Evolutionary conservation across 2,797 vertebrate species (phyloP).

Genomic region (Tragelaphus eurycerus): DNA sequence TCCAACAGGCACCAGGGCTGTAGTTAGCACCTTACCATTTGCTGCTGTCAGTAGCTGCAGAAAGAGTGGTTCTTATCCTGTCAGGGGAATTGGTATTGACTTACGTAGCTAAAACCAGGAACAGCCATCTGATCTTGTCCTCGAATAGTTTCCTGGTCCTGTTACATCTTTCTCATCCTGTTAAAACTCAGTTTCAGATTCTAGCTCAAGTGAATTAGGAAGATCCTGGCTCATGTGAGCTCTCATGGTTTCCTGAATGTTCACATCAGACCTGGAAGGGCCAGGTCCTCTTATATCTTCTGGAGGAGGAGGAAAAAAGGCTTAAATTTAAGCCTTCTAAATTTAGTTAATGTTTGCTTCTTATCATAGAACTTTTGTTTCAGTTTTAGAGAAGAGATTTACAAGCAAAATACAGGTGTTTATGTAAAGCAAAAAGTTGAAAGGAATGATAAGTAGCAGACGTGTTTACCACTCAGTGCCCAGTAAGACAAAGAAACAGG

Average conservation of each 20-base stretch:
- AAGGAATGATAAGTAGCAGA: background rate
- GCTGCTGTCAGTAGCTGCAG: background rate
- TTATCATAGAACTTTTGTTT: background rate
- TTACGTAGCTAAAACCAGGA: constrained; percentile 12
- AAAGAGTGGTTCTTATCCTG: background rate
- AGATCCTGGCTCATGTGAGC: background rate
- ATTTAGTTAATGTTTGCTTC: background rate
- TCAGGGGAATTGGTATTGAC: background rate
- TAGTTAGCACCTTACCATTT: background rate
- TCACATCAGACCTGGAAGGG: background rate
- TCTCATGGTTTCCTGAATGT: constrained; percentile 28
- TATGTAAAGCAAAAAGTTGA: background rate
- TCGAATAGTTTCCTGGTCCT: constrained; percentile 47
- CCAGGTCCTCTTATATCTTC: background rate
- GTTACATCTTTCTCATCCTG: background rate
- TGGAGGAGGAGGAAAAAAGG: background rate
- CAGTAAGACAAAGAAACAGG: background rate
- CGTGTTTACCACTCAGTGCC: background rate
- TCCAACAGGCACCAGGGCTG: background rate
- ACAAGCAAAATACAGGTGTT: background rate
- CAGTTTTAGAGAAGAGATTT: constrained; percentile 22
- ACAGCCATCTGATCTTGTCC: background rate
- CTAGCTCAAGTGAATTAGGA: background rate
- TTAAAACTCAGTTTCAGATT: constrained; percentile 29
- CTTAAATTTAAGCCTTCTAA: background rate